A percentile compares a stretch with the other conserved stretches of the same genome.
phyloP scores from a whole-genome alignment of 2,797 vertebrate species.

The Aotus griseimembra region DNA sequence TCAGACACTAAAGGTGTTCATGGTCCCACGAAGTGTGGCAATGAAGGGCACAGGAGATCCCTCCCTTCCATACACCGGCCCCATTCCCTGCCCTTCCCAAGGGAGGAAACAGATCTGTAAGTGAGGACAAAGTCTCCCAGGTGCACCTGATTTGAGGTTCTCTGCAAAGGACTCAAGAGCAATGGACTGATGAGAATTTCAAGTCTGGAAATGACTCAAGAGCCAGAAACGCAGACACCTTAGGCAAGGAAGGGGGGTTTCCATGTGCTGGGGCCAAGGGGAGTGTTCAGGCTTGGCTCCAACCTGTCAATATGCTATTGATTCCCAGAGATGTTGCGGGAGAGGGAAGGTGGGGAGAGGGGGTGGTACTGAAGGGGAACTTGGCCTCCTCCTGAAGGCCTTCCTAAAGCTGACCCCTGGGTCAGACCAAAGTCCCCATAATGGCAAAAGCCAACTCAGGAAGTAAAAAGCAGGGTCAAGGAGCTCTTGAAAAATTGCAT shows the following conservation, averaged over 20 bases:
- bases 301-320: neutral
- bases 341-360: fast-evolving
- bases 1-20: neutral
- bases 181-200: neutral
- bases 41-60: neutral
- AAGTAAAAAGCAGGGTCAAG: slow-evolving; percentile 72
- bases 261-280: neutral
- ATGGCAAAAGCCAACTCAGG: slow-evolving; percentile 18
- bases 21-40: neutral
- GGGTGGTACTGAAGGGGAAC: neutral
- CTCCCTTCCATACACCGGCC: fast-evolving
- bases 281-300: neutral
- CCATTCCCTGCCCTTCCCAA: neutral
- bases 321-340: slow-evolving; percentile 42
- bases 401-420: neutral
- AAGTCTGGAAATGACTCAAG: slow-evolving; percentile 19
- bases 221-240: neutral
- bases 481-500: slow-evolving; percentile 85
- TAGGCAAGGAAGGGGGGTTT: neutral
- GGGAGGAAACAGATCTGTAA: neutral
- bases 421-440: neutral
- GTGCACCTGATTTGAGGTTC: neutral
- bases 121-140: neutral
- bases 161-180: slow-evolving; percentile 31
- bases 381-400: slow-evolving; percentile 10